These are phyloP conservation scores for Sabellastarte sp. DNA, from an alignment of 2,888 invertebrate species.

Conservation along the genomic window DNA sequence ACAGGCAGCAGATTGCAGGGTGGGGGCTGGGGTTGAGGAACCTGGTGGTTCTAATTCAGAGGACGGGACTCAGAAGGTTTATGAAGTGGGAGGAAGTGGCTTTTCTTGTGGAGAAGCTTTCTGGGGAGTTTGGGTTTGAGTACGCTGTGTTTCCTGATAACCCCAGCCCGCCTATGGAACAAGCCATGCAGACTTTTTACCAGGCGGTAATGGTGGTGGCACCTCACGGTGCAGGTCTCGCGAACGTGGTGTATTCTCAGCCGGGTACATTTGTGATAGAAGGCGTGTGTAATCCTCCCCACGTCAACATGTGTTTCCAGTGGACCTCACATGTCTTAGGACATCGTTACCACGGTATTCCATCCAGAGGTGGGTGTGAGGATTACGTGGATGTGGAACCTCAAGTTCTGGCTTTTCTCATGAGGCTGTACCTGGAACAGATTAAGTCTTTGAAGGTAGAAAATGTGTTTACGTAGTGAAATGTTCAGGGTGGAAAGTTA, in stretches of 20 bases:
- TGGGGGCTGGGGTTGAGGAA: background rate
- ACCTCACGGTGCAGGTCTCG: conserved; percentile 32
- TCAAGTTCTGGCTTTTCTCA: conserved; percentile 6
- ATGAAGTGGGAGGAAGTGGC: conserved; percentile 7
- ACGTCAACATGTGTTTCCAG: conserved; percentile 34
- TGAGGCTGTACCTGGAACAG: conserved; percentile 11
- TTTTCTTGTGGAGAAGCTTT: conserved; percentile 7
- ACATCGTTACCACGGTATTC: conserved; percentile 22
- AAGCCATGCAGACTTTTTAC: conserved; percentile 24
- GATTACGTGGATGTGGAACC: conserved; percentile 17
- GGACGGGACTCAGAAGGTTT: conserved; percentile 17
- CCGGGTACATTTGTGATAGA: conserved; percentile 28
- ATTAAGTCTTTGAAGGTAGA: too few relatives aligned
- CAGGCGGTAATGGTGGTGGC: conserved; percentile 25
- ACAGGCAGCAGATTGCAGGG: conserved; percentile 4
- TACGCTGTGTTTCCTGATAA: conserved; percentile 24
- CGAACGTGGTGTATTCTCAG: conserved; percentile 25
- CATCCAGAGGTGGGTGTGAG: conserved; percentile 26
- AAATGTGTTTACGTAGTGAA: too few relatives aligned
- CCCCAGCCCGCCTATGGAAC: conserved; percentile 19
- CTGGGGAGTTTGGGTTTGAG: conserved; percentile 8
- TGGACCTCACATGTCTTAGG: conserved; percentile 25
- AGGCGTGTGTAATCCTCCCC: conserved; percentile 32
- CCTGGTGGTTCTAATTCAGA: conserved; percentile 15
- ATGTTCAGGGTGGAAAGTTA: too few relatives aligned